These are phyloP conservation scores for Amphiprion percula DNA, from an alignment of 2,113 vertebrate genomes.

Conservation along the genomic window DNA sequence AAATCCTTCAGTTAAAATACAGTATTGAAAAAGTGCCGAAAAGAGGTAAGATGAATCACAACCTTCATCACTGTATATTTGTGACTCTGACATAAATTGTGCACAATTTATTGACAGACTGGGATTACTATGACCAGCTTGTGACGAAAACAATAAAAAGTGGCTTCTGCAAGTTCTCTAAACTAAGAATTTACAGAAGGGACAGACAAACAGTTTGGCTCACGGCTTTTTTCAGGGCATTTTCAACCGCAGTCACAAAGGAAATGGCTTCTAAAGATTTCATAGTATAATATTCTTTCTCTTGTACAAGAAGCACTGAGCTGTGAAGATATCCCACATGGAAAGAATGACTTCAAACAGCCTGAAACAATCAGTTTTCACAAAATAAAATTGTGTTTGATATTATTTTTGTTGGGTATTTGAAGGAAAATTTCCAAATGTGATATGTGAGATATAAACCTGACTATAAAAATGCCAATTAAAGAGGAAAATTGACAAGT, in stretches of 20 bases:
- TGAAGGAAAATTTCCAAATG: neutral
- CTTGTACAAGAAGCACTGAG: neutral
- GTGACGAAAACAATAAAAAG: neutral
- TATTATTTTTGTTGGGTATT: neutral
- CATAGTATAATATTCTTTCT: neutral
- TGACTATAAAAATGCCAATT: neutral
- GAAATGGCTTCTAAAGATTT: neutral
- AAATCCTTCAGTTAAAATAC: neutral
- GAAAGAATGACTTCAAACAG: neutral
- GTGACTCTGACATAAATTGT: neutral
- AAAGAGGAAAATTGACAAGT: neutral
- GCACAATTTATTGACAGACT: neutral
- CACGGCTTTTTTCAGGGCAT: neutral
- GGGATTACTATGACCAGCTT: neutral
- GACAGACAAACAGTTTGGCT: neutral
- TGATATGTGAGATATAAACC: neutral
- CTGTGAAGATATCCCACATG: neutral
- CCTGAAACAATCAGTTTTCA: neutral
- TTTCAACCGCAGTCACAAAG: neutral
- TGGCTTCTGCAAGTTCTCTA: neutral
- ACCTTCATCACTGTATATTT: slow-evolving; percentile 5
- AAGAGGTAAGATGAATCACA: neutral
- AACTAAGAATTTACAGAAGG: neutral
- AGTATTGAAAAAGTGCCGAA: neutral
- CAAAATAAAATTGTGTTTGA: neutral